phyloP scores from a whole-genome alignment of 2,113 vertebrate species.

The Haemorhous mexicanus region DNA sequence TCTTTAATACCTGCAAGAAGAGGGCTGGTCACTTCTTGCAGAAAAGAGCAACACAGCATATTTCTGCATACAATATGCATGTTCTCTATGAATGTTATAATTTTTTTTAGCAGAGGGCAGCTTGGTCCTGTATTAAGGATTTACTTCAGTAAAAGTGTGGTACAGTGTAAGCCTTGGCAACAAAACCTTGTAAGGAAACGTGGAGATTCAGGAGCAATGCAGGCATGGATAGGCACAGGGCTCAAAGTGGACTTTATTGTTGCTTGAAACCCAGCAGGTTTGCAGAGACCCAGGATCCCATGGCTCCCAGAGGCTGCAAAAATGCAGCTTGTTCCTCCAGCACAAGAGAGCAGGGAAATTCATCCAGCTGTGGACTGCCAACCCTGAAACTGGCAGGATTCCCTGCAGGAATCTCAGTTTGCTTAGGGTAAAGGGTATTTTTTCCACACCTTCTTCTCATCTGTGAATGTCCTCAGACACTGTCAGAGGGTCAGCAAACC shows the following conservation, averaged over 20 bases:
- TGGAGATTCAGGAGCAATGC: background rate
- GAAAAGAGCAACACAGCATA: background rate
- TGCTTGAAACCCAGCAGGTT: background rate
- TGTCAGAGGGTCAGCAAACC: background rate
- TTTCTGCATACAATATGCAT: background rate
- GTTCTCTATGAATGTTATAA: background rate
- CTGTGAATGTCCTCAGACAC: background rate
- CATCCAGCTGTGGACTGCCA: background rate
- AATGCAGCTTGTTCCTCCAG: rapidly evolving
- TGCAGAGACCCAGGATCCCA: background rate
- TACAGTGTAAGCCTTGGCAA: background rate
- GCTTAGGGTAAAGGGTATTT: background rate
- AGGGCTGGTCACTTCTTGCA: background rate
- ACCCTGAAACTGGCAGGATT: background rate
- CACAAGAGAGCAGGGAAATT: background rate
- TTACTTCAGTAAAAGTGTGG: background rate
- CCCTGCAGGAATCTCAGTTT: background rate
- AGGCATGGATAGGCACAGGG: background rate
- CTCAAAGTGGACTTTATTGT: background rate
- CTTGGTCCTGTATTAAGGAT: background rate
- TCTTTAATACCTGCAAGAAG: background rate
- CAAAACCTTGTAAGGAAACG: background rate
- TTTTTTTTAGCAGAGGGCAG: background rate
- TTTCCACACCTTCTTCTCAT: background rate
- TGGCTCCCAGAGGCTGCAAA: background rate